Conservation (phyloP, 2,113 vertebrate species). For the Chloroceryle aenea region DNA sequence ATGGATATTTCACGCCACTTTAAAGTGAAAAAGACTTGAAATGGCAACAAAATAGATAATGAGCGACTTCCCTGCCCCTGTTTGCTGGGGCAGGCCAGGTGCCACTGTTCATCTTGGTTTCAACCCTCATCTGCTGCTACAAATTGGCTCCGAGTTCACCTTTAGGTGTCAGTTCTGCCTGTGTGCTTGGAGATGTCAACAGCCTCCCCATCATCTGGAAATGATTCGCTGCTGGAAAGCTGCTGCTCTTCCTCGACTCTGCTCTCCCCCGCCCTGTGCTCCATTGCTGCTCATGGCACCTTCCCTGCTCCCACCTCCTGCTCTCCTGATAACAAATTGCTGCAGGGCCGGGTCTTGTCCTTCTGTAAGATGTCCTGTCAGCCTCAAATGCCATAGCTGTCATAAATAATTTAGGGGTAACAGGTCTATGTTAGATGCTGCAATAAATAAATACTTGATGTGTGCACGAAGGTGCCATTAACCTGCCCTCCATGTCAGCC, state of each 20-base stretch:
- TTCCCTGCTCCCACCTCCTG: background rate
- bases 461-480: background rate
- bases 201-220: background rate
- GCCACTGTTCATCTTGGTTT: background rate
- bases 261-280: background rate
- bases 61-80: background rate
- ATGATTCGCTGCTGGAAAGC: background rate
- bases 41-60: accelerated
- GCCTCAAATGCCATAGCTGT: background rate
- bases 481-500: background rate
- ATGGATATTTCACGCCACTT: too few species aligned
- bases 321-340: background rate
- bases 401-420: background rate
- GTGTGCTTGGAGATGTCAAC: background rate
- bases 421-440: background rate
- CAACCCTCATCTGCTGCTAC: background rate
- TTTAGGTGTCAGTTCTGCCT: background rate
- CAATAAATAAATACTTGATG: background rate
- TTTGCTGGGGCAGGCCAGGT: background rate
- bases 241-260: background rate
- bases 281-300: background rate
- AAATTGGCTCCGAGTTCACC: background rate
- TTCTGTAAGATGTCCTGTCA: background rate
- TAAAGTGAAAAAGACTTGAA: background rate
- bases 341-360: background rate